Evolutionary conservation across 2,888 invertebrate genomes (phyloP), one percentile per base, ranked within the genome.

Genomic region (Hirudinaria manillensis): DNA sequence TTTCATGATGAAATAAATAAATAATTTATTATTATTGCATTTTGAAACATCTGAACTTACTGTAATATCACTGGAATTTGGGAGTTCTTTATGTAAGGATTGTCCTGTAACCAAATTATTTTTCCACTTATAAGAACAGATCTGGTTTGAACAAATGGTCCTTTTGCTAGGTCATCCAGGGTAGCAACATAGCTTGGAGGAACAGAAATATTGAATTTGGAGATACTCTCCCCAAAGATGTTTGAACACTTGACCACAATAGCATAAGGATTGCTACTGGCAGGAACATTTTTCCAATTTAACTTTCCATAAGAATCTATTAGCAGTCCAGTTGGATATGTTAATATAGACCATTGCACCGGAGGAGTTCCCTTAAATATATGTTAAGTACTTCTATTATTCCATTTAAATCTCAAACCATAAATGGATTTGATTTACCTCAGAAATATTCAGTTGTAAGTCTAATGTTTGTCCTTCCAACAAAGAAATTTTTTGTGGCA

Each of bases 121-220:
- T 66, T 74, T 29, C 76, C 76, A 66, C 74, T 75, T 38, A 76
- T 70, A 34, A 71, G 51, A 38, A 75, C 38, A 29, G 76, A 71
- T 53, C 34, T 36, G 3, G 72, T 45, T 53, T 45, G 36, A 27
- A 34, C 24, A 29, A 75, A 75, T 27, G 75, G 74, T 16, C 75
- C 75, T 53, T 36, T 51, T 10, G 74, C 51, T 27, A 76, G 27
- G 19, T 65, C n/a, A 27, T 76, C 76, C 13, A 76, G 36, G 21
- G 66, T 24, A 21, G 27, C 68, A 21, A 21, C 13, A 56, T 76
- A 76, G 3, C 74, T 45, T 19, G 70, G 74, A 21, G 76, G 74
- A 19, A 76, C 76, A n/a, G 34, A 32, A 0, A 76, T 32, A 29
- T 70, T 70, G 27, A 74, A 76, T 29, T 65, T 53, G 32, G 70